Percentiles rank a stretch among this genome's conserved stretches.
phyloP scores from a whole-genome alignment of 2,797 vertebrate genomes.

The Pangasius macronema region DNA sequence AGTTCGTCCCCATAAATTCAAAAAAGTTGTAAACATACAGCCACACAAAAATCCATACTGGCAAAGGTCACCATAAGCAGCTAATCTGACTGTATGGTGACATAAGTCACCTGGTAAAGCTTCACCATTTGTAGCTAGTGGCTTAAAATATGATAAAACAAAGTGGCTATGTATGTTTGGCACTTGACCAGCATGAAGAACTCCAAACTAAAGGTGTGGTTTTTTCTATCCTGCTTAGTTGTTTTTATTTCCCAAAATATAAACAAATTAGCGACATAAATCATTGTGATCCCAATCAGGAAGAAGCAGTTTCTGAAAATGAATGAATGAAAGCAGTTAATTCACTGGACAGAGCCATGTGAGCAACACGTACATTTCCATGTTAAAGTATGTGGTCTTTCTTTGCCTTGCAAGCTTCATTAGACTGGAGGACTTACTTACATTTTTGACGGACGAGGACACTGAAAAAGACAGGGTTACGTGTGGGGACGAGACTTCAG shows the following conservation, averaged over 20 bases:
- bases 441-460: too few species aligned
- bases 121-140: background rate
- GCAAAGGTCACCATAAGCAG: background rate
- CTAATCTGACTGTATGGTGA: background rate
- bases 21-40: background rate
- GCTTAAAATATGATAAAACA: background rate
- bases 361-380: background rate
- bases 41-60: background rate
- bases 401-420: background rate
- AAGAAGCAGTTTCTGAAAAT: background rate
- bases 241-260: slow-evolving; percentile 2
- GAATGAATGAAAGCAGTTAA: background rate
- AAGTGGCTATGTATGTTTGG: background rate
- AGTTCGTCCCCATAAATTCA: too few species aligned
- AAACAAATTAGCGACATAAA: background rate
- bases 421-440: too few species aligned
- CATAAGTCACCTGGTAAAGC: background rate
- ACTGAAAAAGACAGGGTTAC: too few species aligned
- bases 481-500: too few species aligned
- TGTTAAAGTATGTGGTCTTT: background rate
- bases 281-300: background rate
- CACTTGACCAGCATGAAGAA: background rate
- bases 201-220: background rate
- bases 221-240: background rate
- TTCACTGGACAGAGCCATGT: too few species aligned